phyloP scores from a whole-genome alignment of 2,888 invertebrate genomes.

The Coleophora deauratella region DNA sequence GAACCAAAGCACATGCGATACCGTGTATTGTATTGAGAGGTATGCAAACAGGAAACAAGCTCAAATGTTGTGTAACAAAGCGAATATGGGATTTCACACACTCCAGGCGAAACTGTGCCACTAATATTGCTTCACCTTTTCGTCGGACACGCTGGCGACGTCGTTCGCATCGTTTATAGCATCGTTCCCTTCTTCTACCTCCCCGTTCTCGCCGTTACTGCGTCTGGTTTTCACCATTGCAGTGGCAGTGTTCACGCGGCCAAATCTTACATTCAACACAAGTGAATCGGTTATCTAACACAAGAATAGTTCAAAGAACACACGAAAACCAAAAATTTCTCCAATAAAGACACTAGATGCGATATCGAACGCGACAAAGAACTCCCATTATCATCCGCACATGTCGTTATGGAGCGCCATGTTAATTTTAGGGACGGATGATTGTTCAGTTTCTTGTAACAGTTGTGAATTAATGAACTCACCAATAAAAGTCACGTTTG shows the following conservation, averaged over 20 bases:
- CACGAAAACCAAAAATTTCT: conserved; percentile 30
- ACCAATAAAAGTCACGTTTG: conserved; percentile 25
- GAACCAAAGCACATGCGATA: conserved; percentile 39
- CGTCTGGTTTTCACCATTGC: conserved; percentile 74
- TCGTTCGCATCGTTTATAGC: conserved; percentile 65
- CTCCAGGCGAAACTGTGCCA: conserved; percentile 27
- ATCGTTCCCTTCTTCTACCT: conserved; percentile 65
- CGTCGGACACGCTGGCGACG: conserved; percentile 63
- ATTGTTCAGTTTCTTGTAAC: conserved; percentile 17
- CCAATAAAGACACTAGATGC: conserved; percentile 35
- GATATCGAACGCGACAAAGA: conserved; percentile 52
- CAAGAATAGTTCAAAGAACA: conserved; percentile 36
- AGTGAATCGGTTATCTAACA: conserved; percentile 45
- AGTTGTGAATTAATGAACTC: conserved; percentile 39
- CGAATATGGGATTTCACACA: conserved; percentile 24
- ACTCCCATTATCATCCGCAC: conserved; percentile 59
- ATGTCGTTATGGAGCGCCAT: conserved; percentile 67
- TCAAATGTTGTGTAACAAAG: conserved; percentile 25
- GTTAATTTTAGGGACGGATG: conserved; percentile 41
- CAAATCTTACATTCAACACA: conserved; percentile 21
- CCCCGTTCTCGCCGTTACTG: conserved; percentile 70
- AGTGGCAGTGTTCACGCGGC: conserved; percentile 21
- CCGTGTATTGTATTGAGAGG: conserved; percentile 31
- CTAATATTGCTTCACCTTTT: conserved; percentile 60
- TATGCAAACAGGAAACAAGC: conserved; percentile 51